Base-by-base conservation (phyloP, 2,888 invertebrate genomes). In the Amorpha juglandis region DNA sequence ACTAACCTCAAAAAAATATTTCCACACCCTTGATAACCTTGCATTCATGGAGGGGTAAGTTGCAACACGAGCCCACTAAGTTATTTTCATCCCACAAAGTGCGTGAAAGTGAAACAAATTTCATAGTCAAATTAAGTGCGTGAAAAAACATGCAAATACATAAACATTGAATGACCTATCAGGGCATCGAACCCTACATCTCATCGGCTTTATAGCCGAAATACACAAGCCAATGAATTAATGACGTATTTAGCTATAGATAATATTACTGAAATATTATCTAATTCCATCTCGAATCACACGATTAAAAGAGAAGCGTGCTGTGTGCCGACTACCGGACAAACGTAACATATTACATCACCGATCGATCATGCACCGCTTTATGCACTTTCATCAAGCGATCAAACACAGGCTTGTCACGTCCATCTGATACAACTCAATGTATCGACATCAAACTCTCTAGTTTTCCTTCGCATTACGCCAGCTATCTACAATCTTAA, bases 401-500 rank as follows among this genome's bases (percentile, higher is more conserved):
- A 42, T 42, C 42, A 45, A 42, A 58, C 16, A 58, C 8, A 58
- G 12, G 19, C 58, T 19, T 6, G 12, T 58, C 58, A 58, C 58
- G 42, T 58, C 42, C 6, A 58, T 42, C 58, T 19, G 58, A 42
- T 42, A 0, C 11, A 2, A 16, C 14, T 6, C 35, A 19, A 58
- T 58, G 58, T 19, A 58, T 58, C 42, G 11, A 58, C 58, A 58
- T 58, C 38, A 38, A 19, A 58, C 58, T 58, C 58, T 58, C 58
- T 58, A 19, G 38, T 58, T 38, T 58, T 14, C 58, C 58, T 58
- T 14, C 21, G 21, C 52, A n/a, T 50, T 33, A 58, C 42, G 58
- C 58, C 42, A 58, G 58, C 58, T 58, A 58, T 58, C 58, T 38
- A 38, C 11, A 42, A 55, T 55, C 55, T 42, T 58, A 58, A 58